These are phyloP conservation scores for Cecropterus lyciades DNA, from an alignment of 1,140 invertebrate genomes.

Conservation along the genomic window DNA sequence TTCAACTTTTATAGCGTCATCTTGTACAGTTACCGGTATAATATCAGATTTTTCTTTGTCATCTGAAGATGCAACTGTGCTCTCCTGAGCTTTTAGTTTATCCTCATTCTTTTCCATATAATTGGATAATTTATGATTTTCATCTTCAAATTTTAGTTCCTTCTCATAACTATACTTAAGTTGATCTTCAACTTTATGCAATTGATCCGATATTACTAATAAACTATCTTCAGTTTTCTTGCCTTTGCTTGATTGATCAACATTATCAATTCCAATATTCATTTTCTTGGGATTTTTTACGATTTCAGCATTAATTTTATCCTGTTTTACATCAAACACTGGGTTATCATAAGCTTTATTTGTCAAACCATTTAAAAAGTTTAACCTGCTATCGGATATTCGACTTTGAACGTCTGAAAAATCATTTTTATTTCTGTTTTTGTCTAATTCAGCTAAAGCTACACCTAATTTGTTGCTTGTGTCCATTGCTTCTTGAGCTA, in stretches of 20 bases:
- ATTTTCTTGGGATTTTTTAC: conserved; percentile 43
- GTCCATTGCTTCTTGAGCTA: conserved; percentile 85
- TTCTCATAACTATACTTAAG: conserved; percentile 78
- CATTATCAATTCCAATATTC: conserved; percentile 32
- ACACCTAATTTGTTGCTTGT: conserved; percentile 81
- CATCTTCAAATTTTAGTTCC: conserved; percentile 68
- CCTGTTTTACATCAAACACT: conserved; percentile 26
- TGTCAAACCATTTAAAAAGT: conserved; percentile 69
- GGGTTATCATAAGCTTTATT: conserved; percentile 50
- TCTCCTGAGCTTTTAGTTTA: conserved; percentile 53
- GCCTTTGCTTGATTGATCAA: conserved; percentile 52
- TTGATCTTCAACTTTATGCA: conserved; percentile 80
- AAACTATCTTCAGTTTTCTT: conserved; percentile 81
- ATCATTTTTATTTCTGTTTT: conserved; percentile 73
- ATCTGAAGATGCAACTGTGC: conserved; percentile 44
- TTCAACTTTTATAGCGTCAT: conserved; percentile 53
- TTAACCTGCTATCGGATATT: conserved; percentile 68
- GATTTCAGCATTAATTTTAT: conserved; percentile 30
- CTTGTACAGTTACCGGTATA: conserved; percentile 52
- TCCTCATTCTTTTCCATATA: conserved; percentile 53
- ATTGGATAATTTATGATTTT: conserved; percentile 59
- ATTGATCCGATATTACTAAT: conserved; percentile 77
- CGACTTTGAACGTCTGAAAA: conserved; percentile 61
- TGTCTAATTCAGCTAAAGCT: conserved; percentile 80
- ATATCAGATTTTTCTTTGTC: conserved; percentile 54